A percentile compares a stretch with the other conserved stretches of the same genome.
Conservation (phyloP, 2,888 invertebrate genomes). For the Chaetogeoica ovagalla region DNA sequence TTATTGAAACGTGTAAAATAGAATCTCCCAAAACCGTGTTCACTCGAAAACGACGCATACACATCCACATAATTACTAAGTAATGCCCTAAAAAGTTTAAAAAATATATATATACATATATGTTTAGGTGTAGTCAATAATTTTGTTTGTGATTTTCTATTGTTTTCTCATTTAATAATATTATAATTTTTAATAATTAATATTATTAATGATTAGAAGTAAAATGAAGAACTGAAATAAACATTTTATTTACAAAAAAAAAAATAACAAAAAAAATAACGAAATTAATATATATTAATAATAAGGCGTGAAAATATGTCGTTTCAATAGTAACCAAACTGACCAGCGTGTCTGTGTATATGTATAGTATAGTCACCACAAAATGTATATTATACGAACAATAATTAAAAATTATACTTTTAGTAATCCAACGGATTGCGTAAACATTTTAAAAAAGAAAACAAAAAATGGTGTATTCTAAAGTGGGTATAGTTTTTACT, state of each 20-base stretch:
- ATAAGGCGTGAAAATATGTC: too few relatives aligned
- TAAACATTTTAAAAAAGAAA: too few relatives aligned
- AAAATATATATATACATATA: neutral
- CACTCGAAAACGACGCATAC: neutral
- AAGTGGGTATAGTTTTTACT: too few relatives aligned
- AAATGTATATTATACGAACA: too few relatives aligned
- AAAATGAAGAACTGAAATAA: conserved; percentile 43
- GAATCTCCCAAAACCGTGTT: neutral
- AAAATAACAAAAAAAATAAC: too few relatives aligned
- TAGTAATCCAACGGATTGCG: too few relatives aligned
- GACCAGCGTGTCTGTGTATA: too few relatives aligned
- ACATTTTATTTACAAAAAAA: conserved; percentile 18
- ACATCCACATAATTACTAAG: neutral
- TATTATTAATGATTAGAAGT: conserved; percentile 27
- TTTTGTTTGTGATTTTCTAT: conserved; percentile 32
- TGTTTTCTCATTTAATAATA: conserved; percentile 14
- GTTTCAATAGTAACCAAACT: too few relatives aligned
- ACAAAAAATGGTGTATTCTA: too few relatives aligned
- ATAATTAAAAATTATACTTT: too few relatives aligned
- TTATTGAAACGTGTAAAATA: neutral
- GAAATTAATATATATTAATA: too few relatives aligned
- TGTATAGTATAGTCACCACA: too few relatives aligned
- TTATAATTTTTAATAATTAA: conserved; percentile 3
- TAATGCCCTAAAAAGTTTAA: neutral
- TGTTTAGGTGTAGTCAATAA: conserved; percentile 14